Percentiles rank a stretch among this genome's conserved stretches.
Conservation (phyloP, 2,888 invertebrate genomes). For the Eubasilissa splendida region DNA sequence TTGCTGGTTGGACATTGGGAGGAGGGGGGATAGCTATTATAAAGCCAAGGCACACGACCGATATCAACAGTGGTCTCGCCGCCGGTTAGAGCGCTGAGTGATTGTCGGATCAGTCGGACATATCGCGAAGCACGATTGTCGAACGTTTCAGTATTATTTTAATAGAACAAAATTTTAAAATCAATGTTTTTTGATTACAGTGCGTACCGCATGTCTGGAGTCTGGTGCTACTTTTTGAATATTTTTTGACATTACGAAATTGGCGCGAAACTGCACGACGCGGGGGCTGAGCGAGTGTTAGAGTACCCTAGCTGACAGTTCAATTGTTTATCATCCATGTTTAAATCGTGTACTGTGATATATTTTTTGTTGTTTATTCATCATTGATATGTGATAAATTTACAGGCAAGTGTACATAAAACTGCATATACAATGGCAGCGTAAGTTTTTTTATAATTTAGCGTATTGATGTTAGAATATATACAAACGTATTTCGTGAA, state of each 20-base stretch:
- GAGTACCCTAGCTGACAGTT: neutral
- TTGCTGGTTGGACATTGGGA: constrained; percentile 20
- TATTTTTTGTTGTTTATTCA: constrained; percentile 6
- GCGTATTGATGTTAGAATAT: too few relatives aligned
- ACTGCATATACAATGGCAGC: constrained; percentile 49
- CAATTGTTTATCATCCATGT: neutral
- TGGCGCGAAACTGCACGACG: constrained; percentile 36
- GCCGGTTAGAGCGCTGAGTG: constrained; percentile 5
- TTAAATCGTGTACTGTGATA: constrained; percentile 44
- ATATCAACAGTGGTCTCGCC: constrained; percentile 45
- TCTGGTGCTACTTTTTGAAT: constrained; percentile 20
- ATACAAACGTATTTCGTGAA: too few relatives aligned
- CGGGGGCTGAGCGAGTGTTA: neutral
- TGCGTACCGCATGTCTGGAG: constrained; percentile 23
- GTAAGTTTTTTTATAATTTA: constrained; percentile 20
- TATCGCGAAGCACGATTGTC: constrained; percentile 10
- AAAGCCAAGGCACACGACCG: constrained; percentile 44
- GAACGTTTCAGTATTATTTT: neutral
- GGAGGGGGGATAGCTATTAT: constrained; percentile 40
- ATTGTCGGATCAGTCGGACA: neutral
- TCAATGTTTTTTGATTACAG: constrained; percentile 36
- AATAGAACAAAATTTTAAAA: constrained; percentile 40
- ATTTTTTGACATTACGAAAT: constrained; percentile 38
- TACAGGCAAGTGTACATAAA: constrained; percentile 3
- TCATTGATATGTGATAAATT: constrained; percentile 34